Percentiles rank a stretch among this genome's conserved stretches.
Conservation (phyloP, 2,888 invertebrate genomes). For the Ophion ellenae region DNA sequence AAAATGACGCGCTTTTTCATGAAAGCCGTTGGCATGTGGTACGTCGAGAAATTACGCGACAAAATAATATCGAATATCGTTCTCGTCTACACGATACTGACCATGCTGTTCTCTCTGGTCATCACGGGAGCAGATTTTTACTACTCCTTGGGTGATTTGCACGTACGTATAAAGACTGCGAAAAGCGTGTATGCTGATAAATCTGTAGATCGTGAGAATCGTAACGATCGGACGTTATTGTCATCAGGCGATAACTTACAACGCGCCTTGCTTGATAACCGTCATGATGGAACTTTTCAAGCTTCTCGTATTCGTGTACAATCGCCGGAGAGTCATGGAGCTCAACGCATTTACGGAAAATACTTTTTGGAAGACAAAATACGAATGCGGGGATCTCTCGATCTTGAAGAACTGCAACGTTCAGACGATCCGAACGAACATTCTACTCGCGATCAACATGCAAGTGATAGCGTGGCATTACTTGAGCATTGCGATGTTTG, state of each 20-base stretch:
- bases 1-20: slow-evolving; percentile 70
- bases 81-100: slow-evolving; percentile 62
- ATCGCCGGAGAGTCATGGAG: slow-evolving; percentile 67
- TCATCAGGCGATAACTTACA: slow-evolving; percentile 66
- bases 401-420: slow-evolving; percentile 66
- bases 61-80: slow-evolving; percentile 66
- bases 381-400: slow-evolving; percentile 61
- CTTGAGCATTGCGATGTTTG: slow-evolving; percentile 69
- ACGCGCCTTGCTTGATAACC: slow-evolving; percentile 65
- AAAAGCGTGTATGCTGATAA: not conserved
- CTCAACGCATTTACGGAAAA: slow-evolving; percentile 69
- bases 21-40: slow-evolving; percentile 73
- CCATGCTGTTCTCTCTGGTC: slow-evolving; percentile 64
- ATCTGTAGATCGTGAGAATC: not conserved
- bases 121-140: slow-evolving; percentile 68
- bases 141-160: slow-evolving; percentile 67
- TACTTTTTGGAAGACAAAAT: slow-evolving; percentile 68
- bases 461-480: slow-evolving; percentile 69
- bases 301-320: slow-evolving; percentile 63
- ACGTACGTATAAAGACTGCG: slow-evolving; percentile 50
- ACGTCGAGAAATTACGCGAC: slow-evolving; percentile 62
- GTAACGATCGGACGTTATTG: slow-evolving; percentile 2
- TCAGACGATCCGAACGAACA: slow-evolving; percentile 58
- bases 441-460: slow-evolving; percentile 56
- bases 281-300: slow-evolving; percentile 66